Conservation (phyloP, 2,888 invertebrate genomes). For the Lapara coniferarum region DNA sequence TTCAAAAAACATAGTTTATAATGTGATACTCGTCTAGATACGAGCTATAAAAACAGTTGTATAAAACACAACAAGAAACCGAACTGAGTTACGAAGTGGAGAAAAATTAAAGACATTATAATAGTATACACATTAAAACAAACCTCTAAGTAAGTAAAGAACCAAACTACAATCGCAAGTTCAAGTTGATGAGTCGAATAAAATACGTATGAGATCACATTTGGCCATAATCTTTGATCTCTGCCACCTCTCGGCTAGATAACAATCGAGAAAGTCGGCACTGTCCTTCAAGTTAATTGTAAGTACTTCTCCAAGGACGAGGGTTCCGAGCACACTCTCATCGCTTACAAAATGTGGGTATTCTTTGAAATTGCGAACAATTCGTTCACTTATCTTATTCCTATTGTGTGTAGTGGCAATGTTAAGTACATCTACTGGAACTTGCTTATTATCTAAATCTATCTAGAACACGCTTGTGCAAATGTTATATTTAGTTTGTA, state of each 20-base stretch:
- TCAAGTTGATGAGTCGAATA: slow-evolving; percentile 14
- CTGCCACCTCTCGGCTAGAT: slow-evolving; percentile 50
- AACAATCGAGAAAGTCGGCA: slow-evolving; percentile 53
- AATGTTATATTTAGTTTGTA: too few relatives aligned
- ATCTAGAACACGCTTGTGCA: background rate
- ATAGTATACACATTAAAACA: slow-evolving; percentile 19
- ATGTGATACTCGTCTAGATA: too few relatives aligned
- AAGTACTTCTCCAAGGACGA: slow-evolving; percentile 54
- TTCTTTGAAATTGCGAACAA: slow-evolving; percentile 47
- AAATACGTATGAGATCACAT: slow-evolving; percentile 27
- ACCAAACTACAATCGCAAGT: background rate
- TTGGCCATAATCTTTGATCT: slow-evolving; percentile 51
- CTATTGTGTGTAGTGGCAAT: slow-evolving; percentile 40
- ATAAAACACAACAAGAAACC: too few relatives aligned
- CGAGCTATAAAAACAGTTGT: too few relatives aligned
- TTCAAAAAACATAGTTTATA: too few relatives aligned
- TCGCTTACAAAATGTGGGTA: slow-evolving; percentile 45
- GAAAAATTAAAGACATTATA: too few relatives aligned
- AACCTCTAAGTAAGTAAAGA: slow-evolving; percentile 15
- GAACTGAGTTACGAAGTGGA: too few relatives aligned
- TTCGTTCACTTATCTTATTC: slow-evolving; percentile 43
- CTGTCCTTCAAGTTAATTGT: slow-evolving; percentile 59
- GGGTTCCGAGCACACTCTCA: slow-evolving; percentile 51
- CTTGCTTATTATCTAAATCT: background rate
- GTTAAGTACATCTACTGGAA: background rate